These are phyloP conservation scores for Cheilosia scutellata DNA, from an alignment of 2,888 invertebrate species.

Conservation along the genomic window DNA sequence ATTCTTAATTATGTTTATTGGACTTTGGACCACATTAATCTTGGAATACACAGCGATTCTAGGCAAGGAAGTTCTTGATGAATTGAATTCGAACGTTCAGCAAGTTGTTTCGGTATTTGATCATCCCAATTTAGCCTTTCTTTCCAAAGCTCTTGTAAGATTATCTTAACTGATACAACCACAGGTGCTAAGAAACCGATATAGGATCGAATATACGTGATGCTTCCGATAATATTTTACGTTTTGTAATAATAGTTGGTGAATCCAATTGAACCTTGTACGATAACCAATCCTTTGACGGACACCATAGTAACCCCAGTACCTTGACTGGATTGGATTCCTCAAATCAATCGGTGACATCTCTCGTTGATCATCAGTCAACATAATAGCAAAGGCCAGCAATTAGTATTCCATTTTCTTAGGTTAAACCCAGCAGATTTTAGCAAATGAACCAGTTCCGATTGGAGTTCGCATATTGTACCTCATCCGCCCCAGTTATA, in stretches of 20 bases:
- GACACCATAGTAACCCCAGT: no score
- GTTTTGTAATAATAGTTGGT: no score
- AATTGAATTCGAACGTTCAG: no score
- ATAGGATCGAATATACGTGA: neutral
- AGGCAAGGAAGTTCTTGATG: no score
- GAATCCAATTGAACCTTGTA: no score
- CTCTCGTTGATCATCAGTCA: no score
- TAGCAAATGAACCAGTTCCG: neutral
- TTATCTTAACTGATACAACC: neutral
- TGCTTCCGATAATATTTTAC: neutral
- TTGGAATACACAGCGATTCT: neutral
- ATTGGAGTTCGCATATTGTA: neutral
- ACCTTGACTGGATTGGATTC: constrained; percentile 30
- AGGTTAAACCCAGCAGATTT: neutral
- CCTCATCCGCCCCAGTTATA: neutral
- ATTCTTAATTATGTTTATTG: neutral
- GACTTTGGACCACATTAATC: constrained; percentile 22
- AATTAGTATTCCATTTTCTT: neutral
- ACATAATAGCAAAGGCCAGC: no score
- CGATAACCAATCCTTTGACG: no score
- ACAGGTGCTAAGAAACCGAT: neutral
- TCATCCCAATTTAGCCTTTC: neutral
- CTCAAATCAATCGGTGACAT: no score
- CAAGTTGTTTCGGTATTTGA: neutral
- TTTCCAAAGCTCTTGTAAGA: neutral